These are phyloP conservation scores for Chelonia mydas DNA, from an alignment of 2,797 vertebrate genomes.

Conservation along the genomic window DNA sequence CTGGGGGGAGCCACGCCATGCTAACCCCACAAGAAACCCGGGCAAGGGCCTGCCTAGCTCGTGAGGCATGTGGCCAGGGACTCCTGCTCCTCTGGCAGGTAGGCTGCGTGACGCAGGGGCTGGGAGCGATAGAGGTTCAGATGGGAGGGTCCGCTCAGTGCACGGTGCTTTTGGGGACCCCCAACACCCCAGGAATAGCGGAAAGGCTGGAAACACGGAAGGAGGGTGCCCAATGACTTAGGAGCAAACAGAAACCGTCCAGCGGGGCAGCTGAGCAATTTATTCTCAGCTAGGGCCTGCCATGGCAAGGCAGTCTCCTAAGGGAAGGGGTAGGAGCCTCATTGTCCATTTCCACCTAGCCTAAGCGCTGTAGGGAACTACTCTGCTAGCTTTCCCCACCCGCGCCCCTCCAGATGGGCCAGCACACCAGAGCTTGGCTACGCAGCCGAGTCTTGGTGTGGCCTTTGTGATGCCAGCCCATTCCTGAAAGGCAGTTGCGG, in stretches of 20 bases:
- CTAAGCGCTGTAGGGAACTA: neutral
- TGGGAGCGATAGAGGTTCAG: too few species aligned
- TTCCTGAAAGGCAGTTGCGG: neutral
- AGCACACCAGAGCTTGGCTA: neutral
- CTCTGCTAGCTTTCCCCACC: neutral
- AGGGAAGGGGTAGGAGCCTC: too few species aligned
- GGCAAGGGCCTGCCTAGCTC: neutral
- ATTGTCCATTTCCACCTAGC: too few species aligned
- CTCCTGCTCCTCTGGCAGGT: too few species aligned
- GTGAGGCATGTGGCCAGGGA: too few species aligned
- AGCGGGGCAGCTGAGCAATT: too few species aligned
- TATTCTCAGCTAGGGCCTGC: too few species aligned
- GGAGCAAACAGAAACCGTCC: too few species aligned
- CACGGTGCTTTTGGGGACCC: neutral
- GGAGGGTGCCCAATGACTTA: neutral
- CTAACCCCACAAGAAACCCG: neutral
- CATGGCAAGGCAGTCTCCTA: too few species aligned
- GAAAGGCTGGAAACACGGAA: neutral
- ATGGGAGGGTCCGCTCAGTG: too few species aligned
- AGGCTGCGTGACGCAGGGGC: neutral
- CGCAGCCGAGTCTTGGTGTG: neutral
- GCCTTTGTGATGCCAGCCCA: neutral
- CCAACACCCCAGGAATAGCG: accelerated
- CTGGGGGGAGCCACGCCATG: neutral
- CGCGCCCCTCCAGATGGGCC: neutral